A percentile compares a stretch with the other conserved stretches of the same genome.
Conservation (phyloP, 2,888 invertebrate species). For the Oxycera nigricornis region DNA sequence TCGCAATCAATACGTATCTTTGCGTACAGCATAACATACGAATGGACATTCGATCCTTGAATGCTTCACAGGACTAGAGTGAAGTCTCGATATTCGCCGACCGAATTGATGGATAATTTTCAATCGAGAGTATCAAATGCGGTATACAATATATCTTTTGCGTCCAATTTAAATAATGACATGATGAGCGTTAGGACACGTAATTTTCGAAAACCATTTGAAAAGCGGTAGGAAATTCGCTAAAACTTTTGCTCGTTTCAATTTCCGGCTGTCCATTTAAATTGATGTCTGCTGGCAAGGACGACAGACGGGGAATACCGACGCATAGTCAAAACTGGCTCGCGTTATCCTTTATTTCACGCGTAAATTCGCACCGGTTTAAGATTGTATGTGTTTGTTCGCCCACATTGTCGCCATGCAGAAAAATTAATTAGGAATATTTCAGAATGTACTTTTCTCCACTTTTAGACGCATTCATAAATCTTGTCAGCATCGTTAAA, state of each 20-base stretch:
- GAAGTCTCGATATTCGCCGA: neutral
- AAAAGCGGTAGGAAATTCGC: slow-evolving; percentile 20
- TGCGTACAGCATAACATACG: neutral
- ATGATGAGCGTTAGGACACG: neutral
- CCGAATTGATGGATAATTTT: neutral
- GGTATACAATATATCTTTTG: slow-evolving; percentile 2
- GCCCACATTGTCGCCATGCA: no score
- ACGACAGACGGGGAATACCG: neutral
- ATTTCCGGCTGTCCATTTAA: slow-evolving; percentile 37
- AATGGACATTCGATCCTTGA: neutral
- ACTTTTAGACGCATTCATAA: no score
- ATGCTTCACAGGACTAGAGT: neutral
- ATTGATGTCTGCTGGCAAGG: neutral
- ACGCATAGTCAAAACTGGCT: neutral
- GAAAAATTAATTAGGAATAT: no score
- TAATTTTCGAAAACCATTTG: slow-evolving; percentile 5
- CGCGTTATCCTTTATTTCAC: no score
- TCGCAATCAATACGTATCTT: slow-evolving; percentile 29
- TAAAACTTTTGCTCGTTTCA: slow-evolving; percentile 9
- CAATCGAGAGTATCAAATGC: neutral
- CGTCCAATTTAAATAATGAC: slow-evolving; percentile 14
- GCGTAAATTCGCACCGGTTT: no score
- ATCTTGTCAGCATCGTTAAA: no score
- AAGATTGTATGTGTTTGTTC: no score
- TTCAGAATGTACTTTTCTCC: no score